Evolutionary conservation across 2,797 vertebrate genomes (phyloP).

Genomic region (Brotogeris chrysoptera): DNA sequence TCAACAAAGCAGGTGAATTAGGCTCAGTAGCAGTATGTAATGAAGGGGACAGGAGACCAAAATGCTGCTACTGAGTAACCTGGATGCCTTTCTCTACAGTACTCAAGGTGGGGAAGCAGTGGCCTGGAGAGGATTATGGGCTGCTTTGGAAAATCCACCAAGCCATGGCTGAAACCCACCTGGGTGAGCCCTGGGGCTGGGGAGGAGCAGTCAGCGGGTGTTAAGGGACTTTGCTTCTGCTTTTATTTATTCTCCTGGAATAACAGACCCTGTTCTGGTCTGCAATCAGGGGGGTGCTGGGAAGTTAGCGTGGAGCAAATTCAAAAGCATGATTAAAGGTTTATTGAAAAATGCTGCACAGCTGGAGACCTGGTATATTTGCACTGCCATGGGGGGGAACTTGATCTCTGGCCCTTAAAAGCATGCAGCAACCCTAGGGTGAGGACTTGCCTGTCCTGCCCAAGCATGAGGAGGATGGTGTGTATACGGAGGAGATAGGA

Average conservation of each 20-base stretch:
- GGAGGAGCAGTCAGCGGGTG: neutral
- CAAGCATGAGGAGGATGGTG: rapidly evolving
- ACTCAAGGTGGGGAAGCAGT: neutral
- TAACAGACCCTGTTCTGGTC: neutral
- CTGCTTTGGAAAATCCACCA: neutral
- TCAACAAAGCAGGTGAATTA: neutral
- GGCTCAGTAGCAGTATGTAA: neutral
- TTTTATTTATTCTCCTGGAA: neutral
- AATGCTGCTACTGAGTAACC: neutral
- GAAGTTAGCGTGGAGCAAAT: neutral
- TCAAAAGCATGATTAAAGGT: rapidly evolving
- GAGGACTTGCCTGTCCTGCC: neutral
- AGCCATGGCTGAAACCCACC: neutral
- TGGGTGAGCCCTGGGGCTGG: neutral
- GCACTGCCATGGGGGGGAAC: neutral
- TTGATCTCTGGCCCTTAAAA: neutral
- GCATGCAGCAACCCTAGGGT: neutral
- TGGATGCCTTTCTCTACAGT: neutral
- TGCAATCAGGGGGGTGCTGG: neutral
- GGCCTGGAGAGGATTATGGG: neutral
- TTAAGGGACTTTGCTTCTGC: neutral
- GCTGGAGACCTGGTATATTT: neutral
- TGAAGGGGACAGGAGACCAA: neutral
- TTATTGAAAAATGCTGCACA: neutral
- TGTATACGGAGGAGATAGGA: neutral